Conservation (phyloP, 2,888 invertebrate species). For the Noctua fimbriata region DNA sequence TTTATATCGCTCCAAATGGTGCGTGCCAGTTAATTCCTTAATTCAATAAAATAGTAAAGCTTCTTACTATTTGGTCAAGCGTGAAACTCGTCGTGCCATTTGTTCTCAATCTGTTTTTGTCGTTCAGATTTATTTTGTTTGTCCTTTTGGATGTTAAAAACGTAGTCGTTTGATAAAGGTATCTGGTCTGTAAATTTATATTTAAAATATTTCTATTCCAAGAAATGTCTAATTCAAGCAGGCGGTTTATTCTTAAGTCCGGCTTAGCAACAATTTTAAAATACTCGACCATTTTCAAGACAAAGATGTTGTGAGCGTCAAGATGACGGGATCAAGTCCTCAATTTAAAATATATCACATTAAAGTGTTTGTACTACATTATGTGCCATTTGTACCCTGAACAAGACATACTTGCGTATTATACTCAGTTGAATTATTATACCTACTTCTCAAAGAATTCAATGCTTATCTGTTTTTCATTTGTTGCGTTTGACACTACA, state of each 20-base stretch:
- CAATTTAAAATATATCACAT: too few relatives aligned
- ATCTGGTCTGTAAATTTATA: neutral
- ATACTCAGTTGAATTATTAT: neutral
- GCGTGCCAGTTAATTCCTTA: slow-evolving; percentile 90
- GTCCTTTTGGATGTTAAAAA: neutral
- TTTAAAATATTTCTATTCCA: neutral
- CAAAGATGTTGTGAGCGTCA: too few relatives aligned
- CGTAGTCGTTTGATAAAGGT: neutral
- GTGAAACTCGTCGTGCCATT: slow-evolving; percentile 78
- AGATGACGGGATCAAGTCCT: too few relatives aligned
- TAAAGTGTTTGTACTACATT: too few relatives aligned
- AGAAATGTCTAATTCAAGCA: neutral
- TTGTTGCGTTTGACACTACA: slow-evolving; percentile 28
- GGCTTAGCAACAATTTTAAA: neutral
- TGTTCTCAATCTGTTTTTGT: slow-evolving; percentile 83
- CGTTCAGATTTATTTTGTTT: slow-evolving; percentile 67
- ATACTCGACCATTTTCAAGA: neutral
- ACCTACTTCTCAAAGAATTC: neutral
- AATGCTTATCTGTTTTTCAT: slow-evolving; percentile 29
- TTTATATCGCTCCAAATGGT: slow-evolving; percentile 86
- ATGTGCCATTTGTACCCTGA: too few relatives aligned
- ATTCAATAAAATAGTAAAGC: slow-evolving; percentile 90
- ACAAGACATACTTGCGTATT: too few relatives aligned
- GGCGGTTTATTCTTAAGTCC: neutral
- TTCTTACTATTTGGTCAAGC: slow-evolving; percentile 87